Evolutionary conservation across 2,113 vertebrate species (phyloP), one percentile per base, ranked within the genome.

Genomic region (Eolophus roseicapilla): DNA sequence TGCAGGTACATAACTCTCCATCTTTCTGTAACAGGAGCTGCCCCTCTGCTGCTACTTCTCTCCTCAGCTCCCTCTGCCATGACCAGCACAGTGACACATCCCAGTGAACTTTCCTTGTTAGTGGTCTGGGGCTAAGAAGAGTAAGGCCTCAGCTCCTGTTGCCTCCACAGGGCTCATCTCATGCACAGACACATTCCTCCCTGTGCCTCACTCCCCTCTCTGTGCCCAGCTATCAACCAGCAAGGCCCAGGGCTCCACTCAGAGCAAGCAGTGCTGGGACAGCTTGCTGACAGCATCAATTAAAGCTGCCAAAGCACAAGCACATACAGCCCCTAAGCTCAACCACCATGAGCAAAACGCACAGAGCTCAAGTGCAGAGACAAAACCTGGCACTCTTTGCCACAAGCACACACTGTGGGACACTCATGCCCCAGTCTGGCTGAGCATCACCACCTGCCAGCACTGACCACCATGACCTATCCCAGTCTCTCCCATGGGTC

Each of bases 241-340:
- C 57, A 49, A 41, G 43, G 53, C n/a, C 53, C 47, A 17, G 53
- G 33, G 2, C 39, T 19, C 55, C 0, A 2, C 62, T 41, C 49
- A 6, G 28, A 24, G 8, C 1, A 2, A 7, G 20, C 7, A 0
- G 1, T 5, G 41, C 49, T 49, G 7, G 47, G 27, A 3, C 37
- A 41, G 11, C 28, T 18, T n/a, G 28, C 64, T 11, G 17, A 46
- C 7, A 11, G 18, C 57, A 6, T 1, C 0, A 4, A 0, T 0
- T 6, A 25, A 33, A 62, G 53, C 24, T 44, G 15, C 46, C 17
- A 4, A 17, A n/a, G 20, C 49, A n/a, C 37, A 31, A 29, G 33
- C 39, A 29, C 8, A 0, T 5, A 12, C 13, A 0, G 3, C 3
- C 16, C 50, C 74, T 4, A 2, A 79, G 7, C 46, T 53, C 65